Evolutionary conservation across 53 echinoderm and acorn worm species (phyloP).

Genomic region (Antedon mediterranea): DNA sequence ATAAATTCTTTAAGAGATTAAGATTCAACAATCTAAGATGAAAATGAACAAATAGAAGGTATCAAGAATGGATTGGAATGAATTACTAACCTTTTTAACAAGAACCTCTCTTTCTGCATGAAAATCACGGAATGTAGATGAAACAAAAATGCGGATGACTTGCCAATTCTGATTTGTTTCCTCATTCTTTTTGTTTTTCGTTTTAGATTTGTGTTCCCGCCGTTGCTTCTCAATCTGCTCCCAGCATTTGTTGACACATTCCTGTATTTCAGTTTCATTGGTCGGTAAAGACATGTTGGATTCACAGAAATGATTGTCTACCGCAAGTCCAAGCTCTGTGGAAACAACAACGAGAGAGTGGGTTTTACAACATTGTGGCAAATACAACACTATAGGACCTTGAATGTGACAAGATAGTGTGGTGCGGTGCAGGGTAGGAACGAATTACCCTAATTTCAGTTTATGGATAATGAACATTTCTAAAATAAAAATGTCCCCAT

Average conservation of each 20-base stretch:
- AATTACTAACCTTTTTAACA: conserved; percentile 62
- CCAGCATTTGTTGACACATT: conserved; percentile 11
- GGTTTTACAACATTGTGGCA: too few relatives aligned
- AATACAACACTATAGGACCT: too few relatives aligned
- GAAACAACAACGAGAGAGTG: background rate
- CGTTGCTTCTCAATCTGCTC: conserved; percentile 25
- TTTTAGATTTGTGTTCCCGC: background rate
- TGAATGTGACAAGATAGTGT: too few relatives aligned
- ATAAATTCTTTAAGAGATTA: too few relatives aligned
- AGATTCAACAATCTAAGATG: too few relatives aligned
- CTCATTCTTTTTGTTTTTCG: background rate
- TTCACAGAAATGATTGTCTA: background rate
- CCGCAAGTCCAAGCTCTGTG: background rate
- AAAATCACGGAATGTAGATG: conserved; percentile 86
- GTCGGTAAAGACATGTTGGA: background rate
- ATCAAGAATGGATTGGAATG: too few relatives aligned
- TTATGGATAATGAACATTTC: too few relatives aligned
- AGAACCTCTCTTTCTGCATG: conserved; percentile 74
- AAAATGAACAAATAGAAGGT: too few relatives aligned
- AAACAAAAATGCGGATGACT: conserved; percentile 88
- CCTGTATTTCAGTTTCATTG: background rate
- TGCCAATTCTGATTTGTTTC: conserved; percentile 20
- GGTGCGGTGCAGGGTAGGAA: too few relatives aligned
- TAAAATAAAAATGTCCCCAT: too few relatives aligned
- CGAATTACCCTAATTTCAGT: too few relatives aligned